Evolutionary conservation across 2,797 vertebrate species (phyloP).

Genomic region (Muscicapa striata): DNA sequence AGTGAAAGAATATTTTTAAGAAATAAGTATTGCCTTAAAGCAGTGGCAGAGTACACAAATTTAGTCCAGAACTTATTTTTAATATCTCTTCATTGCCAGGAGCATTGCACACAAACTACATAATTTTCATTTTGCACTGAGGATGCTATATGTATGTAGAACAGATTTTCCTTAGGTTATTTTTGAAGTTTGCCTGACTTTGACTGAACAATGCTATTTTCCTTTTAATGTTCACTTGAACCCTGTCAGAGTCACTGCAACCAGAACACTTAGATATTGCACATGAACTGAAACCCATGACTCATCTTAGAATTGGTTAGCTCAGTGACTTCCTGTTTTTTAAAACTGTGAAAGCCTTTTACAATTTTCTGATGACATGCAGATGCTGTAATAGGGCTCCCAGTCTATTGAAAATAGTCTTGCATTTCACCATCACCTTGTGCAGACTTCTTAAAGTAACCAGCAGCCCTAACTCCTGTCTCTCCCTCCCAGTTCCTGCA

Average conservation of each 20-base stretch:
- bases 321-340: not conserved
- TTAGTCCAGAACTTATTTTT: constrained; percentile 27
- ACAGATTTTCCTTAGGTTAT: not conserved
- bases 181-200: not conserved
- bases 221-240: not conserved
- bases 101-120: not conserved
- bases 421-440: not conserved
- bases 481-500: not conserved
- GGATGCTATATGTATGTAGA: not conserved
- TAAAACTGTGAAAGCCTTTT: not conserved
- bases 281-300: not conserved
- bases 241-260: not conserved
- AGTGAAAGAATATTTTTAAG: constrained; percentile 33
- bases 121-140: not conserved
- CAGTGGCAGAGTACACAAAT: not conserved
- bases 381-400: not conserved
- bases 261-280: not conserved
- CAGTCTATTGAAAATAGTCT: not conserved
- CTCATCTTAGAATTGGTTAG: not conserved
- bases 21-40: constrained; percentile 48
- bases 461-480: not conserved
- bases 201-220: not conserved
- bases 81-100: constrained; percentile 7
- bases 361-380: not conserved
- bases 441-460: not conserved